Base-by-base conservation (phyloP, 2,113 vertebrate genomes). In the Toxotes chatareus region DNA sequence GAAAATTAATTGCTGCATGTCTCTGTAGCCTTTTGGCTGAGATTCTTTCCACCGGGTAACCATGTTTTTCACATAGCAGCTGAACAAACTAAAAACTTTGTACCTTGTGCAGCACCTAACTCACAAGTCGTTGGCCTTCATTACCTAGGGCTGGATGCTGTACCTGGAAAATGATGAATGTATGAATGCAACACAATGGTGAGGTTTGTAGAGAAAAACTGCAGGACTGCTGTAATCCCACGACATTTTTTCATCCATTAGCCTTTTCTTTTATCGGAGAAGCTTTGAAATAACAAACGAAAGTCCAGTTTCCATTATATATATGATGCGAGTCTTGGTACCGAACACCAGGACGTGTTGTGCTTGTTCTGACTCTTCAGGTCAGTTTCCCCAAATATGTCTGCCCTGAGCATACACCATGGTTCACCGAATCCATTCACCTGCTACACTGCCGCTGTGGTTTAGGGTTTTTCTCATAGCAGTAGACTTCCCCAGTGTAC, bases 111-210 rank as follows among this genome's bases (percentile, higher is more conserved):
- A 65, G 36, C 55, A 74, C 49, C 76, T 72, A 75, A 69, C 40
- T 55, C 46, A 82, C 72, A 27, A 56, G 70, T 71, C 38, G 79
- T 85, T 84, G 73, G 73, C 67, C 73, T 64, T 87, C 73, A 78
- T 82, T 76, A 85, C 76, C 27, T 4, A 3, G 27, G 31, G 44
- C 31, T 56, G 57, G 76, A 81, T 55, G 57, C 31, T 51, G 67
- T 59, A 56, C 36, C 74, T 76, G 78, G 42, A 81, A 70, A 71
- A 62, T 1, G 49, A 27, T 1, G 49, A 27, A 31, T 76, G 44
- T 27, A 61, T 84, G n/a, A 71, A 66, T 62, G 14, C 49, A 67
- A 17, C 69, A 70, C 44, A 42, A 4, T 46, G 27, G 1, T 40
- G 21, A 17, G 46, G 51, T 55, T 27, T 80, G 63, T 34, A 10